Evolutionary conservation across 2,797 vertebrate genomes (phyloP).

Genomic region (Anguilla obscura): DNA sequence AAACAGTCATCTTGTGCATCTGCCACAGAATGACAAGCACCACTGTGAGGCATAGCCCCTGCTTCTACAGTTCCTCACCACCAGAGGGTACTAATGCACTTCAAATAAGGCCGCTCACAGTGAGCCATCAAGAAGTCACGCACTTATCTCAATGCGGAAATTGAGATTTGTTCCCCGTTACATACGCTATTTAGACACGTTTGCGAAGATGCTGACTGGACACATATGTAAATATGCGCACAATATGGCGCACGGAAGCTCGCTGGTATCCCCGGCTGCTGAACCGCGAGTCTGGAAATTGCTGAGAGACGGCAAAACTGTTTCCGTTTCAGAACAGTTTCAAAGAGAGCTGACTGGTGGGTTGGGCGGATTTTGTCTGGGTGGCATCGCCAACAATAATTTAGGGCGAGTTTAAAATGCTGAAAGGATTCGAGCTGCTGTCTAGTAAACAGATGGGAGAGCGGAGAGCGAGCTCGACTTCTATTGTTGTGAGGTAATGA

Average conservation of each 20-base stretch:
- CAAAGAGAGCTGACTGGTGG: slow-evolving; percentile 34
- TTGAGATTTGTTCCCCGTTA: not conserved
- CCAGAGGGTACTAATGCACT: slow-evolving; percentile 55
- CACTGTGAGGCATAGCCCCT: not conserved
- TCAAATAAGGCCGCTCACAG: not conserved
- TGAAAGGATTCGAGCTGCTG: not conserved
- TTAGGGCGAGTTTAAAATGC: slow-evolving; percentile 16
- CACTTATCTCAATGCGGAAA: slow-evolving; percentile 3
- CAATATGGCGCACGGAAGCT: slow-evolving; percentile 55
- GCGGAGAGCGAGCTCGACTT: not conserved
- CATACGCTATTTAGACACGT: slow-evolving; percentile 61
- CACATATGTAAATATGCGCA: slow-evolving; percentile 62
- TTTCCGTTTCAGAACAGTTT: slow-evolving; percentile 24
- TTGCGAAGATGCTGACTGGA: slow-evolving; percentile 59
- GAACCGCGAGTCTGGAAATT: slow-evolving; percentile 42
- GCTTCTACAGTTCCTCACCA: slow-evolving; percentile 43
- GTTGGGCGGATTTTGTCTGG: slow-evolving; percentile 42
- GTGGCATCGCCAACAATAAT: slow-evolving; percentile 64
- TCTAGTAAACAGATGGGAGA: not conserved
- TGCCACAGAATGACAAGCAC: not conserved
- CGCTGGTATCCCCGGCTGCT: slow-evolving; percentile 50
- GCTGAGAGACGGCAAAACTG: not conserved
- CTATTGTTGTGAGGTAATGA: not conserved
- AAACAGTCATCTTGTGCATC: not conserved
- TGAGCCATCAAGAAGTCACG: not conserved